Base-by-base conservation (phyloP, 2,113 vertebrate genomes). In the Marmota flaviventris region DNA sequence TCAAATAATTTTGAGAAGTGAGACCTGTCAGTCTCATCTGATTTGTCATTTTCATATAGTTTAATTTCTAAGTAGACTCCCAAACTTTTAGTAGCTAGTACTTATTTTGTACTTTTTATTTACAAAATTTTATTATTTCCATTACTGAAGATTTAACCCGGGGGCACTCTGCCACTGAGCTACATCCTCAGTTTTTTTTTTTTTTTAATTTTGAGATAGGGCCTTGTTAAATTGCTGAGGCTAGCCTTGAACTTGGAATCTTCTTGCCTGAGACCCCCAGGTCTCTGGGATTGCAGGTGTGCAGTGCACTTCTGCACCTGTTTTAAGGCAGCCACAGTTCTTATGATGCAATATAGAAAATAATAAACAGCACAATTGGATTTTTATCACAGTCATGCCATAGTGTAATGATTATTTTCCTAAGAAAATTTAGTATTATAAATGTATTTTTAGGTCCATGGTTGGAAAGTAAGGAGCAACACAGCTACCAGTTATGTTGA, bases 401-500 rank as follows among this genome's bases (percentile, higher is more conserved):
- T 5, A 63, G 29, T 87, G 42, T 96, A 37, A 42, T 6, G 34
- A 37, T 92, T 72, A 12, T 58, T 27, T 51, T 24, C 13, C 51
- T 11, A 58, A 67, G 42, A 51, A 34, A 63, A 25, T 42, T 73
- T 42, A 87, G 63, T 93, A 39, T 63, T 91, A 1, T 67, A 39
- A 53, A 73, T 89, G 22, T 89, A n/a, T 94, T 77, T 79, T 93
- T n/a, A 99, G 99, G 98, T 96, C 17, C 96, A 83, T 3, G 94
- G 83, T 39, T 97, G 98, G n/a, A 98, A 85, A 91, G 98, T 78
- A 96, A 97, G 98, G 61, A 98, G 48, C 56, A 95, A 0, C 0
- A 9, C 79, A 79, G 97, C 98, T 92, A 82, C 45, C 48, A 97
- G 78, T 45, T 98, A 98, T 65, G 99, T 99, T 98, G 98, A 99